Evolutionary conservation across 2,888 invertebrate genomes (phyloP).

Genomic region (Pristionchus arcanus): DNA sequence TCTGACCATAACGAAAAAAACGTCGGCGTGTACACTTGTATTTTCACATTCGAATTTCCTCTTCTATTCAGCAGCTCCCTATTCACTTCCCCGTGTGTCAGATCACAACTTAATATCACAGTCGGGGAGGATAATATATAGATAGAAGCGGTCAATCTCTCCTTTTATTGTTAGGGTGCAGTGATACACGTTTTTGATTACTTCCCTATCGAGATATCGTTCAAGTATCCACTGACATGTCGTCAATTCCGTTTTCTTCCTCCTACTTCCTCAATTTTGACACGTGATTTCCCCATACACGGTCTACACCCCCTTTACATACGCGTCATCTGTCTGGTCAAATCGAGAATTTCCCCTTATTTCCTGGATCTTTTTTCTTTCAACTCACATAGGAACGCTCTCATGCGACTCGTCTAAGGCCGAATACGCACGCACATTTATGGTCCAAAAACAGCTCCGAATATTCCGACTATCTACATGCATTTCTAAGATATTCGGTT

Average conservation of each 20-base stretch:
- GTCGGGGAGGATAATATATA: neutral
- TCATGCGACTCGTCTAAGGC: no score
- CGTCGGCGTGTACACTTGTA: neutral
- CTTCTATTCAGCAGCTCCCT: neutral
- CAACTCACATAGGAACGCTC: no score
- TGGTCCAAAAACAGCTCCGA: neutral
- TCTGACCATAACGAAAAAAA: neutral
- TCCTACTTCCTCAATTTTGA: neutral
- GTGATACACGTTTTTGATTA: neutral
- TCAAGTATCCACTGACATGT: neutral
- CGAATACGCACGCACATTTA: neutral
- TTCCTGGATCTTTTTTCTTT: no score
- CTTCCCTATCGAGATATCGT: neutral
- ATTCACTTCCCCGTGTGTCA: conserved; percentile 14
- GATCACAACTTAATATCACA: neutral
- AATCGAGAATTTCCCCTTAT: no score
- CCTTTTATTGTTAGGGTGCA: neutral
- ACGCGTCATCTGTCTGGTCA: no score
- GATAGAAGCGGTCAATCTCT: neutral
- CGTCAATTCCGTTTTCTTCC: neutral
- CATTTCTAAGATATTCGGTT: neutral
- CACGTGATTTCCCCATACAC: neutral
- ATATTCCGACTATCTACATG: neutral
- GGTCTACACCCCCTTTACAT: neutral
- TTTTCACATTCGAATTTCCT: conserved; percentile 19